phyloP scores from a whole-genome alignment of 2,113 vertebrate species.

The Pluvialis apricaria region DNA sequence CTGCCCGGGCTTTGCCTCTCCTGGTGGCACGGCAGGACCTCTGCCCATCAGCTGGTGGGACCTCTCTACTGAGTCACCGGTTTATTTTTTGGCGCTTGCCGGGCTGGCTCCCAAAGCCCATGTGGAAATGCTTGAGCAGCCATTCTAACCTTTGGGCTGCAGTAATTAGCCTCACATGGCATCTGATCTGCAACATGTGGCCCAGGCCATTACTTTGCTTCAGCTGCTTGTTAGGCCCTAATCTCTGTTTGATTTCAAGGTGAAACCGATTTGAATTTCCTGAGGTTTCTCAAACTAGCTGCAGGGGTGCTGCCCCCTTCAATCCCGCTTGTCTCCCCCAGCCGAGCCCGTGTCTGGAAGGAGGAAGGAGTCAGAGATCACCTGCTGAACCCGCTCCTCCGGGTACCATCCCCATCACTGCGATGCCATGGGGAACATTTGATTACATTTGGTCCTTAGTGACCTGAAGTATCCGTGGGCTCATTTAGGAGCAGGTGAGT shows the following conservation, averaged over 20 bases:
- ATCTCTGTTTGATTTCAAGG: constrained; percentile 54
- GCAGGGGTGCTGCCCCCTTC: background rate
- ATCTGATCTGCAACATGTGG: background rate
- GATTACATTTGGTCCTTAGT: fast-evolving
- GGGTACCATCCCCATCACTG: background rate
- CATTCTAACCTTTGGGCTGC: constrained; percentile 1
- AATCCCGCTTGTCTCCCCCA: background rate
- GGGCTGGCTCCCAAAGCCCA: background rate
- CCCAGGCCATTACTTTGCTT: background rate
- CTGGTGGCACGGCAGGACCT: background rate
- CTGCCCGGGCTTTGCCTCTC: background rate
- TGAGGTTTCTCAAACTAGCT: constrained; percentile 10
- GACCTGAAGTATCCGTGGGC: fast-evolving
- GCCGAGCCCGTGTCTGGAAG: background rate
- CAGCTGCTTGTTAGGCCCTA: constrained; percentile 40
- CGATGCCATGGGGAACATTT: fast-evolving
- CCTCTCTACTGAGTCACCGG: background rate
- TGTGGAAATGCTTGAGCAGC: constrained; percentile 47
- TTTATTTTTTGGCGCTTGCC: background rate
- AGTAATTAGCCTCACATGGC: constrained; percentile 42
- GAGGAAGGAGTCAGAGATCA: background rate
- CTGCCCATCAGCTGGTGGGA: background rate
- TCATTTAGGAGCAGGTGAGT: background rate
- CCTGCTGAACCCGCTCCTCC: background rate
- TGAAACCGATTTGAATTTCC: constrained; percentile 45